Evolutionary conservation across 2,888 invertebrate species (phyloP), one percentile per base, ranked within the genome.

Genomic region (Phytoseiulus persimilis): DNA sequence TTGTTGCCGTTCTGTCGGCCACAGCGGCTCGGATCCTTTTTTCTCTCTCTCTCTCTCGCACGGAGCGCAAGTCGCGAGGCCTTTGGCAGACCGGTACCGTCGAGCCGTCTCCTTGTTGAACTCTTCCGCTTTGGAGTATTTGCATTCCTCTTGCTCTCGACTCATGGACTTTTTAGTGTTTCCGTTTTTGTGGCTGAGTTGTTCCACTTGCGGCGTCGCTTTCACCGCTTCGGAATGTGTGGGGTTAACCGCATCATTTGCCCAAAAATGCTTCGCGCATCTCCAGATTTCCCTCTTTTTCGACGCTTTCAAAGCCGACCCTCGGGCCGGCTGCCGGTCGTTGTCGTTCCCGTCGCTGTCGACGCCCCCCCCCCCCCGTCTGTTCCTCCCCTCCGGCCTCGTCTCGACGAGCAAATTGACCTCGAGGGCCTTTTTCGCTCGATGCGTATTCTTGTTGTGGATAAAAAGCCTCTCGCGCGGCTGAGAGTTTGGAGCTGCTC

Each of bases 201-300:
- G 23, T 65, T 65, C 28, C 65, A 65, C 65, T 65, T 28, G 14
- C 65, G 46, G 46, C 46, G 65, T 65, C 65, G 65, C 28, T 65
- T 65, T 65, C 65, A 65, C 65, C 65, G 65, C 65, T 28, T 65
- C 65, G 65, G 65, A 33, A 45, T 39, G 23, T 45, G 33, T 39
- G 87, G 39, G 87, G 87, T 87, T 87, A 87, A 87, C 87, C 87
- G 87, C 87, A 87, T 87, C 87, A 87, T 87, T 87, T 87, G 87
- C 32, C 39, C 87, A 87, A 87, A 87, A 87, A 45, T 65, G 65
- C 65, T 65, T 23, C 23, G 65, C 14, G 65, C 18, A 65, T 65
- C 65, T 23, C 65, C 65, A 65, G 65, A 65, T 65, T 65, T 65
- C 18, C 18, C 65, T 65, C 28, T 65, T 46, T 46, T 46, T n/a